A percentile compares a stretch with the other conserved stretches of the same genome.
These are phyloP conservation scores for Myrmophylax atrothorax DNA, from an alignment of 2,113 vertebrate species.

Conservation along the genomic window DNA sequence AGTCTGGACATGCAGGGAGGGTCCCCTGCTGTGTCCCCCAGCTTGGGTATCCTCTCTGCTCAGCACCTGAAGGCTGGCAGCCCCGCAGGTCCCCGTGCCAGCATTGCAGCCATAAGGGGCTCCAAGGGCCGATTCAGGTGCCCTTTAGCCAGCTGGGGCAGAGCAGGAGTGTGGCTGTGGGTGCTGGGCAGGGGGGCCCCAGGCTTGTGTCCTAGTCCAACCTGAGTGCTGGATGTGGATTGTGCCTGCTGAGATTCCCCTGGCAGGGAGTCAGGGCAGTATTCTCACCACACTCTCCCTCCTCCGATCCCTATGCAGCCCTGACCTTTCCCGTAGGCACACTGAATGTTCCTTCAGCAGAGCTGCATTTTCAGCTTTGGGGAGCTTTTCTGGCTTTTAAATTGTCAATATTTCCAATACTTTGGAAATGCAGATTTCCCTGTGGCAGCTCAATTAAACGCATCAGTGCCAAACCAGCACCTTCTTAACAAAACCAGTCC, in stretches of 20 bases:
- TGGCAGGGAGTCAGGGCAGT: background rate
- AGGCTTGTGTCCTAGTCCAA: background rate
- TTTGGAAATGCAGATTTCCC: background rate
- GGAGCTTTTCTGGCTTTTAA: constrained; percentile 29
- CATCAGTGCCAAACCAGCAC: constrained; percentile 53
- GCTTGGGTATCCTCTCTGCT: background rate
- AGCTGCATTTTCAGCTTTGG: background rate
- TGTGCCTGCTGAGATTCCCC: background rate
- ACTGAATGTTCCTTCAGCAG: background rate
- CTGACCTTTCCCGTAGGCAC: background rate
- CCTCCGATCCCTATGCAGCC: background rate
- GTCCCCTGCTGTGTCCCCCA: background rate
- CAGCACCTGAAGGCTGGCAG: background rate
- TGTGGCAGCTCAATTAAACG: constrained; percentile 20
- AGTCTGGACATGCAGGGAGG: background rate
- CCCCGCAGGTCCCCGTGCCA: background rate
- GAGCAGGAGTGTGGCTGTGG: background rate
- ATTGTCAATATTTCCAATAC: background rate
- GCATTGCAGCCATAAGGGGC: fast-evolving
- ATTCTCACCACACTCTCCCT: fast-evolving
- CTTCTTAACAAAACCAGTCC: constrained; percentile 27
- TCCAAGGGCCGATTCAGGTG: background rate
- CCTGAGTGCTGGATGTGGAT: background rate
- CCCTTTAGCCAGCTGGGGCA: background rate
- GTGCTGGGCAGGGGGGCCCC: background rate